phyloP scores from a whole-genome alignment of 2,113 vertebrate species.

The Bucco capensis region DNA sequence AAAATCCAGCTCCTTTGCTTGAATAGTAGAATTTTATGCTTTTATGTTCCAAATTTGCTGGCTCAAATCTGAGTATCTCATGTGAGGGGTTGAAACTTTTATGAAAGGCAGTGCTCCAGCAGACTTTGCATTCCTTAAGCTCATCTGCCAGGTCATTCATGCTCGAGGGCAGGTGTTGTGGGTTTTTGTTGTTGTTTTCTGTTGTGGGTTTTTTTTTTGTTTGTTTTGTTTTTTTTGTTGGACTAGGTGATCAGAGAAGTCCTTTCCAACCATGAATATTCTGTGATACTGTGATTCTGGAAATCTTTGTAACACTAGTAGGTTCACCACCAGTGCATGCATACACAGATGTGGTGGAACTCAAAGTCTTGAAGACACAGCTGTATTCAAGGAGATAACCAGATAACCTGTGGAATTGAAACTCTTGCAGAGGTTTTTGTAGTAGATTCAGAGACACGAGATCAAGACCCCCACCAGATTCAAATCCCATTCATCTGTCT shows the following conservation, averaged over 20 bases:
- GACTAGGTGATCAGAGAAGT: too few relatives aligned
- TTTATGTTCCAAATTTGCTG: neutral
- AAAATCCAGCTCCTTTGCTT: neutral
- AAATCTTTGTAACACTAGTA: rapidly evolving
- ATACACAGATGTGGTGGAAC: rapidly evolving
- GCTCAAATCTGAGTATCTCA: neutral
- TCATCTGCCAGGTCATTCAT: neutral
- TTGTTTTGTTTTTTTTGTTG: too few relatives aligned
- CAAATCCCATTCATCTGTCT: neutral
- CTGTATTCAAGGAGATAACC: neutral
- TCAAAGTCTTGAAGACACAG: neutral
- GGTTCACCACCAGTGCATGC: rapidly evolving
- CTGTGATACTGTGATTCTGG: too few relatives aligned
- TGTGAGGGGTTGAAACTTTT: rapidly evolving
- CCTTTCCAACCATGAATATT: too few relatives aligned
- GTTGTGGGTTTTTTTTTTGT: too few relatives aligned
- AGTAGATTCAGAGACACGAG: neutral
- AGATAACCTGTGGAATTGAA: neutral
- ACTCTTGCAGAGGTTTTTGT: neutral
- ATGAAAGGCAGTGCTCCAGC: neutral
- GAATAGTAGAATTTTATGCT: neutral
- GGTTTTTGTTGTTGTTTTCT: too few relatives aligned
- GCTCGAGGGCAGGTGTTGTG: too few relatives aligned
- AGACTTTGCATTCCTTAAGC: neutral
- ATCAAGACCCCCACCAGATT: rapidly evolving